Base-by-base conservation (phyloP, 1,140 invertebrate species). In the Diorhabda carinulata region DNA sequence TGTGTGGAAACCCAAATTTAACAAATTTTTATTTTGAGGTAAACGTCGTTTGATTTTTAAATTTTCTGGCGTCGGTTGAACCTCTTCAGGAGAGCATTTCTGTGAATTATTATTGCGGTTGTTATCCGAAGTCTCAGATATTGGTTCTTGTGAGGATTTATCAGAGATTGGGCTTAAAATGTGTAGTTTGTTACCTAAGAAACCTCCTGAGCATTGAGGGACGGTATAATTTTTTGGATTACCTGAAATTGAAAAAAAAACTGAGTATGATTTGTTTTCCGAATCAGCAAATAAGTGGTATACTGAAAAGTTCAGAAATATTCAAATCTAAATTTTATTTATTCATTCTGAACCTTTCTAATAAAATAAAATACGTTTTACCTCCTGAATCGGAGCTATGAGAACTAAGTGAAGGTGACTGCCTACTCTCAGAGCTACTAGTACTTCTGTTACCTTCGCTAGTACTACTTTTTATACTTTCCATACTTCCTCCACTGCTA, bases 151-250 rank as follows among this genome's bases (percentile, higher is more conserved):
- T 2, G 91, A 92, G n/a, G 92, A 94, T 78, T 94, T 94, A 80
- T 95, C 93, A 43, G 92, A 94, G 75, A 95, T 95, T 4, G 93
- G 93, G 66, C 92, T 94, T 9, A 95, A 84, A 74, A 94, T 92
- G 78, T 94, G 91, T 70, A 93, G 80, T 78, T 93, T 93, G 77
- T 85, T 87, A 6, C 87, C 85, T 61, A 70, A 63, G 40, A 86
- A 80, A 74, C 89, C 90, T 60, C 86, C 88, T 69, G 87, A 86
- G 70, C 88, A 77, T 70, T 87, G 87, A 67, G 84, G 83, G 64
- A 86, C 84, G 74, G 87, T 85, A 61, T 81, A 82, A 70, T 82
- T 82, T 74, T 83, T 72, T 60, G 70, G 84, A 77, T 86, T 69
- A 68, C 61, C 72, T 73, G 57, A 25, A 60, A 67, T 57, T 8